Conservation (phyloP, 1,140 invertebrate species). For the Druon quercuslanigerum region DNA sequence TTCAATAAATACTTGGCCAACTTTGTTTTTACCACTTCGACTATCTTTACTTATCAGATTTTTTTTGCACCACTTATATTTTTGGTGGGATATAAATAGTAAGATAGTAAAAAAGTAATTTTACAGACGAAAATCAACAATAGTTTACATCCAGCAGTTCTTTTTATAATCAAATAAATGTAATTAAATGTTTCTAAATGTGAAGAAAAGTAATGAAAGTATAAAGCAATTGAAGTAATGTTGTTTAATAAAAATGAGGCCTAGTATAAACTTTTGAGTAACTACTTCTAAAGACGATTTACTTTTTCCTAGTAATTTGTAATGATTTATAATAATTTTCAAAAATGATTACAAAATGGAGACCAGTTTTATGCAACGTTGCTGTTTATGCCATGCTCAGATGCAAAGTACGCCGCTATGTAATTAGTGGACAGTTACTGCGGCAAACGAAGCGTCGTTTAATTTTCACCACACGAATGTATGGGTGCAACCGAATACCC, state of each 20-base stretch:
- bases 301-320: conserved; percentile 1
- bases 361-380: conserved; percentile 5
- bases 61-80: too few species aligned
- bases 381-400: conserved; percentile 21
- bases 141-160: too few species aligned
- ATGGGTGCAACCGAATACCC: background rate
- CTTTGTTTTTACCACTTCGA: too few species aligned
- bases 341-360: conserved; percentile 16
- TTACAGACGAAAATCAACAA: too few species aligned
- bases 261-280: background rate
- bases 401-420: conserved; percentile 8
- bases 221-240: background rate
- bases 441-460: conserved; percentile 16
- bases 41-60: too few species aligned
- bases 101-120: too few species aligned
- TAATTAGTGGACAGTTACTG: conserved; percentile 27
- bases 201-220: background rate
- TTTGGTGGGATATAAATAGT: too few species aligned
- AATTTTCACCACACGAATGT: conserved; percentile 17
- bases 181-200: too few species aligned
- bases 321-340: conserved; percentile 11
- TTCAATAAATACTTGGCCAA: too few species aligned
- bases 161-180: too few species aligned
- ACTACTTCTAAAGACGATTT: background rate
- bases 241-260: background rate